Evolutionary conservation across 2,113 vertebrate genomes (phyloP).

Genomic region (Paramisgurnus dabryanus): DNA sequence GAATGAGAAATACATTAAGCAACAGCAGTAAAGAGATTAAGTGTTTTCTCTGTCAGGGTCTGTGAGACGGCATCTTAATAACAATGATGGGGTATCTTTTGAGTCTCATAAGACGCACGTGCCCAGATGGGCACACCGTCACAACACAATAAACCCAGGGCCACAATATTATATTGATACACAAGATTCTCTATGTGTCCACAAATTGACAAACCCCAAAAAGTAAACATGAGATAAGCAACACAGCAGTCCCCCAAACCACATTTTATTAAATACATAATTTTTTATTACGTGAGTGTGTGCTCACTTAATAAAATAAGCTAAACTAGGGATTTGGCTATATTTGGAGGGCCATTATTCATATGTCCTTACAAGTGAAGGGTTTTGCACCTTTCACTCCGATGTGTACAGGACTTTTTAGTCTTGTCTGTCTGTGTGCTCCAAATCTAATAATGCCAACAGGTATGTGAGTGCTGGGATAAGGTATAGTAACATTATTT

Average conservation of each 20-base stretch:
- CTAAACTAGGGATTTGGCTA: too few species aligned
- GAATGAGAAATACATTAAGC: not conserved
- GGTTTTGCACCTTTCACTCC: too few species aligned
- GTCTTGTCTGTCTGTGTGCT: too few species aligned
- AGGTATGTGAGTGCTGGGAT: too few species aligned
- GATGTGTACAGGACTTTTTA: too few species aligned
- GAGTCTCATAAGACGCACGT: not conserved
- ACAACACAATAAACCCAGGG: conserved; percentile 3
- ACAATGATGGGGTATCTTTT: not conserved
- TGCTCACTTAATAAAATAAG: too few species aligned
- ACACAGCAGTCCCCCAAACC: not conserved
- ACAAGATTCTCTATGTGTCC: not conserved
- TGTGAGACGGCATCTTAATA: conserved; percentile 1
- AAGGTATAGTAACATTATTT: too few species aligned
- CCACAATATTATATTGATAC: not conserved
- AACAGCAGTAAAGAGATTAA: not conserved
- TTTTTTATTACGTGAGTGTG: not conserved
- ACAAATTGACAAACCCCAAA: not conserved
- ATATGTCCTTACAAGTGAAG: too few species aligned
- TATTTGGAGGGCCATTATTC: too few species aligned
- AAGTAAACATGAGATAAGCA: not conserved
- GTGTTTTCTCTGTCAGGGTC: not conserved
- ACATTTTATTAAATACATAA: not conserved
- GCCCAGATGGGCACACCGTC: not conserved
- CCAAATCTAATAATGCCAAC: too few species aligned